Base-by-base conservation (phyloP, 2,113 vertebrate species). In the Riparia riparia region DNA sequence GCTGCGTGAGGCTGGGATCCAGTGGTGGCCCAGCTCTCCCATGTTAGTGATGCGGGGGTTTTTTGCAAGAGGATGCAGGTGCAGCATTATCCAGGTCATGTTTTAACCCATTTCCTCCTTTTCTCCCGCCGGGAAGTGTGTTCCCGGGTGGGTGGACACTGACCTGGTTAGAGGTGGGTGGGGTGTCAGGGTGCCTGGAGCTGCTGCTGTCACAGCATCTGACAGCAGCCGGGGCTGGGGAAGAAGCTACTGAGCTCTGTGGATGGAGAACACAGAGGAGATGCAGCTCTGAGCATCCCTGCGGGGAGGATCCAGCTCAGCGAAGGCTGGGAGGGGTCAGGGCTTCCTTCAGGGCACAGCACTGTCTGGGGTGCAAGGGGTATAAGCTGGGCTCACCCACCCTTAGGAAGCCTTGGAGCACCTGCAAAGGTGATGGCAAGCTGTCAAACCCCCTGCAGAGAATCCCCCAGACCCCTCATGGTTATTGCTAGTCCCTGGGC, bases 1-100 rank as follows among this genome's bases (percentile, higher is more conserved):
- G 64, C 70, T 70, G 70, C 0, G 1, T 12, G 77, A 34, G 50
- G 54, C 70, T 3, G 5, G 19, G 41, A 37, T 31, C 80, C 50
- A 8, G 22, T 7, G 7, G 51, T 25, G 79, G 65, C 60, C 70
- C 65, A 2, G 31, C 47, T 54, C 76, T 60, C 34, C 76, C 57
- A 10, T 2, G n/a, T 8, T 74, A 7, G 6, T 1, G 1, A 31
- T 77, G 56, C 42, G 18, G 34, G 9, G 10, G 45, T 60, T 82
- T 82, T 82, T 70, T 56, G 56, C 56, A 56, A 42, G 31, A 21
- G 11, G 64, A 49, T 83, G 63, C 64, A 90, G 71, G 49, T 56
- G 71, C 82, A 73, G 49, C 31, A 0, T 61, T 93, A 84, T 95
- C 82, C 93, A 82, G 92, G 90, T 91, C 96, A 86, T 2, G 19